These are phyloP conservation scores for Drosophila pseudoananassae DNA, from an alignment of 1,140 invertebrate genomes.

Conservation along the genomic window DNA sequence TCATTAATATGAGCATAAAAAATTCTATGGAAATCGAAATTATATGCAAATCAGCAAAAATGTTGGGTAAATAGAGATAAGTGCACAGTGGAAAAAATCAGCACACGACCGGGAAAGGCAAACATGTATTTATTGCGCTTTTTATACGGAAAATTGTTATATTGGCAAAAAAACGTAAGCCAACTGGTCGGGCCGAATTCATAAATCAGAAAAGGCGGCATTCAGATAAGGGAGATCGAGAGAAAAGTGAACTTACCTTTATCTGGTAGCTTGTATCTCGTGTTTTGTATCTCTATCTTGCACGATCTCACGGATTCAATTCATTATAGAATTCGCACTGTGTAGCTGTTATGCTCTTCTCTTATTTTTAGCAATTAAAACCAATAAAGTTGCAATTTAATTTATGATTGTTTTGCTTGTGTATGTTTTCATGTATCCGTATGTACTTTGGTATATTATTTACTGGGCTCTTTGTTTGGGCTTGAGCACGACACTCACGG, in stretches of 20 bases:
- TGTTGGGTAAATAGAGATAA: constrained; percentile 14
- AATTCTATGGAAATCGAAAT: constrained; percentile 18
- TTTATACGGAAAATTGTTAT: constrained; percentile 44
- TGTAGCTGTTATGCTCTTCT: constrained; percentile 8
- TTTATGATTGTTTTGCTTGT: constrained; percentile 19
- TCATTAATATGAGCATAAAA: constrained; percentile 5
- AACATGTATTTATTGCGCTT: constrained; percentile 44
- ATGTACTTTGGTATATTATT: constrained; percentile 13
- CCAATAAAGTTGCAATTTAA: constrained; percentile 42
- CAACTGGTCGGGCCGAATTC: constrained; percentile 14
- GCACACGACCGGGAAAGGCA: constrained; percentile 19
- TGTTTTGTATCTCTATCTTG: constrained; percentile 8
- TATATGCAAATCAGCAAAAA: constrained; percentile 32
- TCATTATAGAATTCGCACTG: constrained; percentile 16
- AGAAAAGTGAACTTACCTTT: constrained; percentile 20
- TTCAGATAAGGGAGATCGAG: constrained; percentile 5
- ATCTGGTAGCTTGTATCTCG: constrained; percentile 8
- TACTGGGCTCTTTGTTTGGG: constrained; percentile 29
- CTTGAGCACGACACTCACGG: too few species aligned
- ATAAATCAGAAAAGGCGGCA: constrained; percentile 13
- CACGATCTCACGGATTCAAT: constrained; percentile 2
- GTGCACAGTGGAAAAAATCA: constrained; percentile 7
- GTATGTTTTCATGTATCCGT: constrained; percentile 10
- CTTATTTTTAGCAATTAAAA: constrained; percentile 45
- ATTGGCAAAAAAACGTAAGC: constrained; percentile 32